Percentiles rank a stretch among this genome's conserved stretches.
Evolutionary conservation across 2,797 vertebrate species (phyloP).

Genomic region (Pygocentrus nattereri): DNA sequence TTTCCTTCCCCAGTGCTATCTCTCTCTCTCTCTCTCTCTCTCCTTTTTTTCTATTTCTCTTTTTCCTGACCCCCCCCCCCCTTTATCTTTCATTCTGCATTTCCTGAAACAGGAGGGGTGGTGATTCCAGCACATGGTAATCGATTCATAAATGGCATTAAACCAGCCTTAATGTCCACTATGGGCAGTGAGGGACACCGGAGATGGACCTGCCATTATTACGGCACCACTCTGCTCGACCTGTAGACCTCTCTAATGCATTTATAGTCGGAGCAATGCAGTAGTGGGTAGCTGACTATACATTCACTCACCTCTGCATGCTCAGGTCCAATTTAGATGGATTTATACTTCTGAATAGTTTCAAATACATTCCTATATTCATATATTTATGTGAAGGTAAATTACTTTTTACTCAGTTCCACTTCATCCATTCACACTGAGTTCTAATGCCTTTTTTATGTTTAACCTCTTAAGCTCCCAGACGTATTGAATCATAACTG

Average conservation of each 20-base stretch:
- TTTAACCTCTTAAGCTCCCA: too few relatives aligned
- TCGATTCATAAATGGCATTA: slow-evolving; percentile 50
- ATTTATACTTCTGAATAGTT: background rate
- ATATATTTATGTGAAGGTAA: too few relatives aligned
- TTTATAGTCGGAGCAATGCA: slow-evolving; percentile 10
- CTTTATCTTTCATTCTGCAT: background rate
- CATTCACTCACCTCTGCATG: background rate
- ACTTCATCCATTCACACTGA: too few relatives aligned
- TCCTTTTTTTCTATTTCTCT: background rate
- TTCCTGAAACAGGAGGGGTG: slow-evolving; percentile 31
- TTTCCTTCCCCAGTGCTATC: background rate
- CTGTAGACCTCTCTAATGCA: slow-evolving; percentile 33
- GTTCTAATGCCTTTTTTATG: too few relatives aligned
- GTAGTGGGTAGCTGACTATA: background rate
- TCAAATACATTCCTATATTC: background rate
- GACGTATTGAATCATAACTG: too few relatives aligned
- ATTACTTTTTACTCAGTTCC: too few relatives aligned
- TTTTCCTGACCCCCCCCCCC: background rate
- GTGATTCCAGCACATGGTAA: slow-evolving; percentile 39
- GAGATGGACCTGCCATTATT: slow-evolving; percentile 38
- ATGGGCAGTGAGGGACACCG: slow-evolving; percentile 11
- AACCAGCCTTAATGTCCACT: slow-evolving; percentile 29
- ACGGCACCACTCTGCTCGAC: slow-evolving; percentile 15
- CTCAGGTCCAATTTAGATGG: background rate
- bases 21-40: slow-evolving; percentile 12